phyloP scores from a whole-genome alignment of 2,888 invertebrate genomes.

The Agonopterix alstromeriana region DNA sequence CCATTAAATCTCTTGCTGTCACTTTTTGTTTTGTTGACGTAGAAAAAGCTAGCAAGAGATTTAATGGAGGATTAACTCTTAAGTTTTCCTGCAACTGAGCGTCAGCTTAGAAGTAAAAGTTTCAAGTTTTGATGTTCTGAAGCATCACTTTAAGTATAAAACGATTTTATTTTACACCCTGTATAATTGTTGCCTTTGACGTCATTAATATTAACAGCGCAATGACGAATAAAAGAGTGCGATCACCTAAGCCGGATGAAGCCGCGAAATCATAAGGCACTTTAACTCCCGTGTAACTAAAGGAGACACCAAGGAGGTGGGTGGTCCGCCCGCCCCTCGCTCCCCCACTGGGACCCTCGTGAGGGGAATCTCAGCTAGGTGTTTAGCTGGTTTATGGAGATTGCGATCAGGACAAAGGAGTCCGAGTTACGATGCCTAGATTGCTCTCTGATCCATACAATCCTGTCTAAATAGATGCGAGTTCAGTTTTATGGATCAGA shows the following conservation, averaged over 20 bases:
- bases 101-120: too few relatives aligned
- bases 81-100: too few relatives aligned
- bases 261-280: constrained; percentile 59
- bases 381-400: constrained; percentile 75
- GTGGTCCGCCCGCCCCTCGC: constrained; percentile 9
- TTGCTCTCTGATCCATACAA: constrained; percentile 53
- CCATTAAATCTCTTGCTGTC: too few relatives aligned
- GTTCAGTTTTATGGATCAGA: background rate
- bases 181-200: constrained; percentile 26
- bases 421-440: constrained; percentile 61
- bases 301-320: constrained; percentile 13
- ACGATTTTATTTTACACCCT: background rate
- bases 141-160: too few relatives aligned
- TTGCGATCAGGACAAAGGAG: constrained; percentile 72
- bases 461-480: constrained; percentile 2
- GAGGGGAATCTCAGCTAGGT: constrained; percentile 63
- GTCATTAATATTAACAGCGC: constrained; percentile 29
- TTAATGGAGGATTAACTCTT: too few relatives aligned
- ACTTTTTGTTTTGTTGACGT: too few relatives aligned
- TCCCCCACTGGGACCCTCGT: constrained; percentile 26
- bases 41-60: too few relatives aligned
- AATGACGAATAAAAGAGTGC: constrained; percentile 37
- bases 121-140: too few relatives aligned
- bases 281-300: constrained; percentile 52
- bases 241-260: constrained; percentile 28